Percentiles rank a stretch among this genome's conserved stretches.
These are phyloP conservation scores for Parascotia fuliginaria DNA, from an alignment of 2,888 invertebrate genomes.

Conservation along the genomic window DNA sequence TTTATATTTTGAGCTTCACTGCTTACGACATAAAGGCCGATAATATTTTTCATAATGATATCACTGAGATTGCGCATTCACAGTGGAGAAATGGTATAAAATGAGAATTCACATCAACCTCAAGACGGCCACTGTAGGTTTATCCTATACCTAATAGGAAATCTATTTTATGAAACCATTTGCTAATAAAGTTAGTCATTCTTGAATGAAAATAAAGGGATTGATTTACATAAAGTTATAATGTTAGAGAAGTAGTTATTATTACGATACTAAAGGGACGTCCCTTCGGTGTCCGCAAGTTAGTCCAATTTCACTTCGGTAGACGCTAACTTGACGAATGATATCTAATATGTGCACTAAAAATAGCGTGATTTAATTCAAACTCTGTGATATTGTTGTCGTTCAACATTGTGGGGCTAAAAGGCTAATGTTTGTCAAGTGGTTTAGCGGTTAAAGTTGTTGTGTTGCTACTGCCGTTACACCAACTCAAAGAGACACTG, in stretches of 20 bases:
- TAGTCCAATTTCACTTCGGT: slow-evolving; percentile 30
- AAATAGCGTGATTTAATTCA: slow-evolving; percentile 18
- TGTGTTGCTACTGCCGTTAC: too few species aligned
- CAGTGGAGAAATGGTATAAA: too few species aligned
- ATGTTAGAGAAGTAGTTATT: slow-evolving; percentile 8
- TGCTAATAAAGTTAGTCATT: background rate
- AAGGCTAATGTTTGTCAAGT: too few species aligned
- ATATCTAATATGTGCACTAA: slow-evolving; percentile 34
- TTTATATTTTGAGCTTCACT: slow-evolving; percentile 6
- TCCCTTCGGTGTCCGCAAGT: slow-evolving; percentile 21
- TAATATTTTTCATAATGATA: background rate
- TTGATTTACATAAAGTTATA: slow-evolving; percentile 10
- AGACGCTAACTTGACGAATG: slow-evolving; percentile 50
- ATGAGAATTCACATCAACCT: too few species aligned
- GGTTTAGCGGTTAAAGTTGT: too few species aligned
- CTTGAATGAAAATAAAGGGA: background rate
- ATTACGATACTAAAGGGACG: slow-evolving; percentile 22
- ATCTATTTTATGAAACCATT: too few species aligned
- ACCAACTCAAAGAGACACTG: too few species aligned
- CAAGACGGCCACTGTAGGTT: too few species aligned
- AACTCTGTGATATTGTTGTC: too few species aligned
- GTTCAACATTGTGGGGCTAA: too few species aligned
- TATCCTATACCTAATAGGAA: too few species aligned
- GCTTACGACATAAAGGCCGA: background rate
- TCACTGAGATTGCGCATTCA: too few species aligned